A percentile compares a stretch with the other conserved stretches of the same genome.
These are phyloP conservation scores for Apocrypta bakeri DNA, from an alignment of 1,140 invertebrate species.

Conservation along the genomic window DNA sequence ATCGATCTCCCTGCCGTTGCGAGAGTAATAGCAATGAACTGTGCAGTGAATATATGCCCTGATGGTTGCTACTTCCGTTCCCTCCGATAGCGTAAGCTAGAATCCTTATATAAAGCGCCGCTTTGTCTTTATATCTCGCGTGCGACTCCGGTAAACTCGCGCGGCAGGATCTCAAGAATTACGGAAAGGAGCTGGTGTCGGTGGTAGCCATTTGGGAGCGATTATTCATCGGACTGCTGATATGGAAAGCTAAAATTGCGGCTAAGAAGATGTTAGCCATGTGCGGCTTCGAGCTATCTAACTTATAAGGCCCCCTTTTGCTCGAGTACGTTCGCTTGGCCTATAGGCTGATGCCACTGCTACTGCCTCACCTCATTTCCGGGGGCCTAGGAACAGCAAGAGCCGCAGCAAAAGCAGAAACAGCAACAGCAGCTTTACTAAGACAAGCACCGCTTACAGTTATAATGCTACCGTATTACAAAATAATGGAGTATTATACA, in stretches of 20 bases:
- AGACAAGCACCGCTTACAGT: constrained; percentile 67
- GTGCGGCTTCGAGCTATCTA: constrained; percentile 43
- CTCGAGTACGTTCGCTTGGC: not conserved
- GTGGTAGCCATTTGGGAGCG: constrained; percentile 35
- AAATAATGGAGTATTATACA: constrained; percentile 66
- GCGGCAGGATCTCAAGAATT: not conserved
- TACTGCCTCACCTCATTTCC: constrained; percentile 59
- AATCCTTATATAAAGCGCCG: too few species aligned
- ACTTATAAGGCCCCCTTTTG: constrained; percentile 38
- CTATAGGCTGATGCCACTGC: constrained; percentile 4
- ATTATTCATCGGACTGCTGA: constrained; percentile 56
- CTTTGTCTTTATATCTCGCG: too few species aligned
- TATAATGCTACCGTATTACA: constrained; percentile 67
- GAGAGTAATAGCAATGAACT: too few species aligned
- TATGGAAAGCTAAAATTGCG: constrained; percentile 53
- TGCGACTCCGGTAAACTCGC: too few species aligned
- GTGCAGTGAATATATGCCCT: too few species aligned
- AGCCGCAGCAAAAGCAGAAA: constrained; percentile 32
- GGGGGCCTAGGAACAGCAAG: constrained; percentile 45
- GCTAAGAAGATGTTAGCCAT: constrained; percentile 63
- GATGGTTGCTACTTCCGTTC: too few species aligned
- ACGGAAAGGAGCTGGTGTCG: too few species aligned
- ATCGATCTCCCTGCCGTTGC: constrained; percentile 21
- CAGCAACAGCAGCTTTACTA: constrained; percentile 54
- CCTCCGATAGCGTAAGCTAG: too few species aligned